Percentiles rank a stretch among this genome's conserved stretches.
phyloP scores from a whole-genome alignment of 1,140 invertebrate species.

The Drosophila mauritiana region DNA sequence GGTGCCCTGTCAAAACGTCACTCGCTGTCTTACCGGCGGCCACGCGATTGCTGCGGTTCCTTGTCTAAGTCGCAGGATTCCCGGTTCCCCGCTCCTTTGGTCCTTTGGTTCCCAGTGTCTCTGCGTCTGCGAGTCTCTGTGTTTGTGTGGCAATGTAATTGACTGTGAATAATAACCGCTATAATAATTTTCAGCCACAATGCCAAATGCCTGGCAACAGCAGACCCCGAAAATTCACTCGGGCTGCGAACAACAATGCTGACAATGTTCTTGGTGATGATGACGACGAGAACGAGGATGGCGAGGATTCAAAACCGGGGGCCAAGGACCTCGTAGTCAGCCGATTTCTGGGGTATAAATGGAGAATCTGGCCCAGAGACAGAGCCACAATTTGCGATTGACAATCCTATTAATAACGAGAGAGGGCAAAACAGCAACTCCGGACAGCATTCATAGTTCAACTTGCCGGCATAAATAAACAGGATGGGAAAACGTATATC shows the following conservation, averaged over 20 bases:
- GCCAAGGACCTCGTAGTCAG: neutral
- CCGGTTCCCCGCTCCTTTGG: neutral
- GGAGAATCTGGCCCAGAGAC: slow-evolving; percentile 29
- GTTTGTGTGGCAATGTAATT: slow-evolving; percentile 75
- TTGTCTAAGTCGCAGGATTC: neutral
- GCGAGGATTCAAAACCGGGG: slow-evolving; percentile 1
- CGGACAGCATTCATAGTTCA: slow-evolving; percentile 37
- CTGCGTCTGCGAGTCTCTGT: slow-evolving; percentile 22
- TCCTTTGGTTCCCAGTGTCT: slow-evolving; percentile 5
- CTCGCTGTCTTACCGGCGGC: slow-evolving; percentile 50
- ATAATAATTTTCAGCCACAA: slow-evolving; percentile 82
- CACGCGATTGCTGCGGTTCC: slow-evolving; percentile 44
- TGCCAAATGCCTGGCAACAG: slow-evolving; percentile 40
- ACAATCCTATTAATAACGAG: slow-evolving; percentile 82
- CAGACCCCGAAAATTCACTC: slow-evolving; percentile 41
- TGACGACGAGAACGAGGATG: slow-evolving; percentile 23
- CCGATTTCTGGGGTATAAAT: neutral
- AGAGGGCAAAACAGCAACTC: slow-evolving; percentile 26
- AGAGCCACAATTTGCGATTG: slow-evolving; percentile 77
- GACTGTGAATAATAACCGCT: slow-evolving; percentile 83
- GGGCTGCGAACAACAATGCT: slow-evolving; percentile 40
- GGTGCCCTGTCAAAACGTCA: slow-evolving; percentile 73
- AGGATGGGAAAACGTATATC: slow-evolving; percentile 34
- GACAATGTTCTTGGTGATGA: slow-evolving; percentile 74
- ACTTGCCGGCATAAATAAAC: slow-evolving; percentile 54